Conservation (phyloP, 2,888 invertebrate species). For the Macrosoma leucophasiata region DNA sequence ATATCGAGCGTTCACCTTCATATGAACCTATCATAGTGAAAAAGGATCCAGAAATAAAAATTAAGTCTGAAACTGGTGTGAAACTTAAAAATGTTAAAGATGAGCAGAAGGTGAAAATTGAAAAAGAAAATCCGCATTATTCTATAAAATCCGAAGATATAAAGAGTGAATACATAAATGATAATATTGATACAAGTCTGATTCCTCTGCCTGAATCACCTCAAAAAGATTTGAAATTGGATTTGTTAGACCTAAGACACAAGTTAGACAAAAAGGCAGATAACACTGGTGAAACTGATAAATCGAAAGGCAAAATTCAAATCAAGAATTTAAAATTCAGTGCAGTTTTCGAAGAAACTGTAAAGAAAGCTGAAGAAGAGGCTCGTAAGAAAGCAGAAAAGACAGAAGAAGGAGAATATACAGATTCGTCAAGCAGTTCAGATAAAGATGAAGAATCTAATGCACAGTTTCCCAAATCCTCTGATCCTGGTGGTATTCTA, state of each 20-base stretch:
- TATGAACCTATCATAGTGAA: constrained; percentile 36
- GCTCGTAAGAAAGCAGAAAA: constrained; percentile 76
- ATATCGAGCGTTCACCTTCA: constrained; percentile 40
- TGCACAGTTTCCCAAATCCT: constrained; percentile 62
- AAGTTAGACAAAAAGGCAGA: constrained; percentile 46
- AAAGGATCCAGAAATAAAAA: constrained; percentile 29
- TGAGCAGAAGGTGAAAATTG: constrained; percentile 33
- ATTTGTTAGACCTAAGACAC: constrained; percentile 34
- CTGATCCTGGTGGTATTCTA: constrained; percentile 66
- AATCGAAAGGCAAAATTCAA: constrained; percentile 75
- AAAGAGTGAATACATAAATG: constrained; percentile 24
- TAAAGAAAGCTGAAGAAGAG: constrained; percentile 79
- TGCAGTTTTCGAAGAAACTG: constrained; percentile 79
- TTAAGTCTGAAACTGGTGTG: constrained; percentile 22
- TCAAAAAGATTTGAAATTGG: constrained; percentile 39
- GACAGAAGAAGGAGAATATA: constrained; percentile 79
- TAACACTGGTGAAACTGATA: constrained; percentile 46
- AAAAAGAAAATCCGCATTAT: constrained; percentile 26
- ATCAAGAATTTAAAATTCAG: constrained; percentile 82
- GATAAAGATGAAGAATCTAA: constrained; percentile 50
- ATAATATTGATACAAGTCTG: constrained; percentile 45
- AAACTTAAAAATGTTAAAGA: constrained; percentile 35
- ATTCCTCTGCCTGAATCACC: constrained; percentile 63
- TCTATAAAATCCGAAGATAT: constrained; percentile 39
- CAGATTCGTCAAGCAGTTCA: constrained; percentile 60